Base-by-base conservation (phyloP, 1,140 invertebrate genomes). In the Bombus haemorrhoidalis region DNA sequence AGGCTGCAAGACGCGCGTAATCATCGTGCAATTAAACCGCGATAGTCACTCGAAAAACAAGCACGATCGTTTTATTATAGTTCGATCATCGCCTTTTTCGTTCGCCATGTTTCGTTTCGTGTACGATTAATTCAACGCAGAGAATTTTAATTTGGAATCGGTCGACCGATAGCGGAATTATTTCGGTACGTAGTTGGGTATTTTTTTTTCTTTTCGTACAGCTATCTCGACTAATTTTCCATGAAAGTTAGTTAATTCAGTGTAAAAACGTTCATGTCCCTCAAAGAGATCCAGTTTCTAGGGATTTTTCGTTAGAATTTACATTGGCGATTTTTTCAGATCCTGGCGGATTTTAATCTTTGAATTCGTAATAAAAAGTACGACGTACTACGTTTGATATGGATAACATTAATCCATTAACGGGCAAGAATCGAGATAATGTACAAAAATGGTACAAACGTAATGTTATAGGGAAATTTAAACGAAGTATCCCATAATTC, bases 81-180 rank as follows among this genome's bases (percentile, higher is more conserved):
- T 68, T 79, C 64, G 39, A 62, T 66, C 39, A 34, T 79, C 62
- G 10, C 10, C 12, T 43, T 25, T 22, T 34, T 4, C 62, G 13
- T 6, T 25, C 69, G 13, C 37, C 3, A 18, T 41, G 25, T 68
- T 79, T 28, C 39, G n/a, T 25, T 13, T 25, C 62, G 13, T 22
- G 77, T 13, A 80, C 39, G 68, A 71, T 71, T 72, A 53, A 71
- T 81, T 71, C 43, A 28, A 71, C 78, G 5, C 15, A 43, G 28
- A 39, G 68, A 28, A 71, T 71, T 71, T 81, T 57, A 57, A 71
- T 81, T 41, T 25, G 9, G 4, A 6, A 25, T 57, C 28, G 34
- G 5, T 6, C 13, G n/a, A 18, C 0, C 4, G 43, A 39, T 25
- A 37, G 3, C 10, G 43, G 10, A 69, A 57, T 71, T 53, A 39